phyloP scores from a whole-genome alignment of 2,797 vertebrate species.

The Enteromius radiatus region DNA sequence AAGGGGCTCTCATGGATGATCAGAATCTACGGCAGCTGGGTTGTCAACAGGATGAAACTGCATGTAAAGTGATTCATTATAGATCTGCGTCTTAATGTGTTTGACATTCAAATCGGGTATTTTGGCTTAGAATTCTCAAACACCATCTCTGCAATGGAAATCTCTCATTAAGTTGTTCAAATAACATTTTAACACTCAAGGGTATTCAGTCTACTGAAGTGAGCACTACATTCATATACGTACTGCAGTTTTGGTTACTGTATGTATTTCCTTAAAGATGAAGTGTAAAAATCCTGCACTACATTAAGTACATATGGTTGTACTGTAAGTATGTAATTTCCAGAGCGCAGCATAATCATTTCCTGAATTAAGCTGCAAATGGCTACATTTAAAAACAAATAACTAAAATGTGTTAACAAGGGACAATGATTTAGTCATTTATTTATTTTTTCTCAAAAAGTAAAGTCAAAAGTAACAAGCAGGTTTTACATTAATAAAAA shows the following conservation, averaged over 20 bases:
- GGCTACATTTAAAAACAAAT: no score
- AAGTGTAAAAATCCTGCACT: not conserved
- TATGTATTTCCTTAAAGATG: not conserved
- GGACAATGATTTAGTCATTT: no score
- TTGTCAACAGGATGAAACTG: slow-evolving; percentile 80
- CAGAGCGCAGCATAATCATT: not conserved
- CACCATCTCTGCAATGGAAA: slow-evolving; percentile 30
- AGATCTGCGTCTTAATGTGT: slow-evolving; percentile 73
- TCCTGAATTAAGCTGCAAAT: no score
- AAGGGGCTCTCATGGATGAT: slow-evolving; percentile 76
- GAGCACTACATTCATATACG: not conserved
- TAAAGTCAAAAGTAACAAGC: no score
- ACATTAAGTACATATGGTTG: not conserved
- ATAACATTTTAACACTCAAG: slow-evolving; percentile 20
- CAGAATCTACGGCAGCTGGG: slow-evolving; percentile 84
- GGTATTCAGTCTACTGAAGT: slow-evolving; percentile 3
- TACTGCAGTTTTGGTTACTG: not conserved
- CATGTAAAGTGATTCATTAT: slow-evolving; percentile 79
- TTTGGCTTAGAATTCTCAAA: slow-evolving; percentile 62
- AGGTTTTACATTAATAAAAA: no score
- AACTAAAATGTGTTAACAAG: no score
- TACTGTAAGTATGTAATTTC: not conserved
- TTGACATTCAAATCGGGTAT: slow-evolving; percentile 74
- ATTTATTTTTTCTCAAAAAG: no score
- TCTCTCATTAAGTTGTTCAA: slow-evolving; percentile 34